phyloP scores from a whole-genome alignment of 1,140 invertebrate genomes.

The Dreissena polymorpha region DNA sequence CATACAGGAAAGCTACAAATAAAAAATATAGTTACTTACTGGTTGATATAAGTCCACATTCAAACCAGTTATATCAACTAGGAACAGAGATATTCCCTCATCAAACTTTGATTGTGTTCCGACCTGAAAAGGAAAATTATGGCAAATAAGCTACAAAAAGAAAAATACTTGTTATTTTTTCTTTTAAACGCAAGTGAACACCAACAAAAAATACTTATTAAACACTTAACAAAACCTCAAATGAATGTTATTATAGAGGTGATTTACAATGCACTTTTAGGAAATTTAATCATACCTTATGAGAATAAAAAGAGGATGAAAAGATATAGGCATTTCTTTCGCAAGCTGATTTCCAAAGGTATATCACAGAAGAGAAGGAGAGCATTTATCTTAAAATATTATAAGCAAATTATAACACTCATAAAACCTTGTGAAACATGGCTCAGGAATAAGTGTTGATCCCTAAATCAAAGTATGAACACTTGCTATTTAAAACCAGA shows the following conservation, averaged over 20 bases:
- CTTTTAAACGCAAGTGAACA: slow-evolving; percentile 37
- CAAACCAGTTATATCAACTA: slow-evolving; percentile 23
- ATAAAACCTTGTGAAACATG: slow-evolving; percentile 38
- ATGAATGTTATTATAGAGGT: slow-evolving; percentile 46
- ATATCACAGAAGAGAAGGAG: slow-evolving; percentile 26
- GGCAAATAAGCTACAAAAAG: slow-evolving; percentile 23
- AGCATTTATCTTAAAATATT: too few species aligned
- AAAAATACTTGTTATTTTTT: slow-evolving; percentile 42
- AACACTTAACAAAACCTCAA: slow-evolving; percentile 24
- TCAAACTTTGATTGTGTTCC: slow-evolving; percentile 30
- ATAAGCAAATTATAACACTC: too few species aligned
- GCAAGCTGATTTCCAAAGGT: slow-evolving; percentile 28
- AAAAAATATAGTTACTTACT: slow-evolving; percentile 54
- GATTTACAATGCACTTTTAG: slow-evolving; percentile 45
- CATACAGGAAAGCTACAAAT: slow-evolving; percentile 44
- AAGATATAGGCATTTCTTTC: slow-evolving; percentile 36
- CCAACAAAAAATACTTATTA: slow-evolving; percentile 46
- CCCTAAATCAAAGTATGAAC: slow-evolving; percentile 42
- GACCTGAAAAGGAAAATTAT: slow-evolving; percentile 38
- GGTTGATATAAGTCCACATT: slow-evolving; percentile 48
- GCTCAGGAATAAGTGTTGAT: slow-evolving; percentile 46
- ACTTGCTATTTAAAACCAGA: slow-evolving; percentile 27
- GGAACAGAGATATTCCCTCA: slow-evolving; percentile 28
- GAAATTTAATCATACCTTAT: slow-evolving; percentile 29
- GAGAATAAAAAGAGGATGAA: slow-evolving; percentile 32